A percentile compares a stretch with the other conserved stretches of the same genome.
phyloP scores from a whole-genome alignment of 2,888 invertebrate species.

The Metellina segmentata region DNA sequence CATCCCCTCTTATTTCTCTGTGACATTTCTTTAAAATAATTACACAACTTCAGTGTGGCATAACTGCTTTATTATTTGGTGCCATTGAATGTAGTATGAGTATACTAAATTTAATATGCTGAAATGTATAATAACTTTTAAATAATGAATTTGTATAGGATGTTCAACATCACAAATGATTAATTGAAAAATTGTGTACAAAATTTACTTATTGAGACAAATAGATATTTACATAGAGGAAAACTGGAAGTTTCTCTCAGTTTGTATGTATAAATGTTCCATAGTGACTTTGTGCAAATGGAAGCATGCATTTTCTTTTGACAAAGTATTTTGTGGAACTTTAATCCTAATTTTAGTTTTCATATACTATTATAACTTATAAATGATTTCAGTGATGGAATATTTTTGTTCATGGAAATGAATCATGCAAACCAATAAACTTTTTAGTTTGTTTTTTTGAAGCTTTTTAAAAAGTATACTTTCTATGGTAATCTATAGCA shows the following conservation, averaged over 20 bases:
- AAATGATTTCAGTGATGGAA: too few species aligned
- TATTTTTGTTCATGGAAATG: too few species aligned
- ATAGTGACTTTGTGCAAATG: background rate
- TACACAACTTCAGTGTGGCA: background rate
- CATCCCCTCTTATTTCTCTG: too few species aligned
- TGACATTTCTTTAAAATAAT: too few species aligned
- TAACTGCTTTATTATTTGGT: conserved; percentile 8
- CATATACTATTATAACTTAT: too few species aligned
- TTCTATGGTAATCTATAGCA: too few species aligned
- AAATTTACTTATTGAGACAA: background rate
- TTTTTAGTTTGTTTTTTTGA: too few species aligned
- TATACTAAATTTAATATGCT: background rate
- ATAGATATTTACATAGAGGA: background rate
- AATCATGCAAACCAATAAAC: too few species aligned
- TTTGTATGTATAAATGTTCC: background rate
- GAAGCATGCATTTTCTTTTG: too few species aligned
- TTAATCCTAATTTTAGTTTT: too few species aligned
- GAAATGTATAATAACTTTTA: background rate
- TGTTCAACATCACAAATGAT: background rate
- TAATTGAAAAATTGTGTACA: background rate
- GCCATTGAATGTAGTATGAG: background rate
- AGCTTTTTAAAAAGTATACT: too few species aligned
- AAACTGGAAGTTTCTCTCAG: background rate
- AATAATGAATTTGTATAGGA: background rate
- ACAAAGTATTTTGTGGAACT: too few species aligned